Evolutionary conservation across 2,113 vertebrate genomes (phyloP), one percentile per base, ranked within the genome.

Genomic region (Hydrolagus affinis): DNA sequence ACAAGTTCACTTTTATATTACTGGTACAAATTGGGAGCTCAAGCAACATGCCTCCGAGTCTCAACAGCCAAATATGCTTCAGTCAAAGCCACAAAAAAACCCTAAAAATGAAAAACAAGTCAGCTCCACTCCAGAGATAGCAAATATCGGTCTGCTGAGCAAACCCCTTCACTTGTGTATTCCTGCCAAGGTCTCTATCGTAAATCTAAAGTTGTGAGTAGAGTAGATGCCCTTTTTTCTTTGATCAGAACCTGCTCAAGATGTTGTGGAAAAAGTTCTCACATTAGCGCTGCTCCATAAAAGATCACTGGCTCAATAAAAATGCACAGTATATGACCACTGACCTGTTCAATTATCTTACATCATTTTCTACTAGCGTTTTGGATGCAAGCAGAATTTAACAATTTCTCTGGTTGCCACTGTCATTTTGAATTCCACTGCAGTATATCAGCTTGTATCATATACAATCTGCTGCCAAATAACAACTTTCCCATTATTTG

Each of bases 281-380:
- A 68, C 25, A 68, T 68, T 10, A 83, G 32, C 62, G 30, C 15
- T 10, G 28, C 12, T 19, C 1, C 15, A 66, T 6, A 64, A 30
- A 32, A 25, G 15, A 83, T 66, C 7, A 14, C 62, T 30, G 62
- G 28, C 14, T 60, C 62, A 83, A 30, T 32, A 68, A 68, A 68
- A 32, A 62, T 21, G 77, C 66, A 68, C 78, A 30, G 62, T 60
- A 83, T 62, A 44, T 44, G 66, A 11, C 2, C 15, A 11, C 62
- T 83, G 78, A 32, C 78, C 78, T 30, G 8, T 28, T 83, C 78
- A 83, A 83, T 83, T 83, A 83, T 83, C 25, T 83, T 83, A 68
- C 60, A 83, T 62, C 4, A 32, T 68, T 83, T 66, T 83, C 60
- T 28, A 83, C 66, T 83, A 66, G 19, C 64, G 25, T 83, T 83